Evolutionary conservation across 2,797 vertebrate genomes (phyloP), one percentile per base, ranked within the genome.

Genomic region (Oreortyx pictus): DNA sequence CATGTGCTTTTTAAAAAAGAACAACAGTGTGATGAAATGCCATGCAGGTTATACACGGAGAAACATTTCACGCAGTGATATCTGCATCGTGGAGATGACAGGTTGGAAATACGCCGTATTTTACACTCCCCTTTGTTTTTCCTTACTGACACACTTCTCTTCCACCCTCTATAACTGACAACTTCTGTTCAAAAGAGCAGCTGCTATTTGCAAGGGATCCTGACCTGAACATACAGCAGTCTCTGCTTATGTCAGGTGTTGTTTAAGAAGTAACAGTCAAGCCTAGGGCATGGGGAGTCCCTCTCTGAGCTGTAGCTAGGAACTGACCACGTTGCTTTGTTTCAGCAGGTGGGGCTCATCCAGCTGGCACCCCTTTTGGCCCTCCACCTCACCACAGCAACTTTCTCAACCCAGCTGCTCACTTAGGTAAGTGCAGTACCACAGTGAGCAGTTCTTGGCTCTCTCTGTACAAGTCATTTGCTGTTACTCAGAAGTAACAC

Each of bases 381-480:
- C 98, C 98, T 70, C 98, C 99, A 3, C 97, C 98, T 37, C 99
- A 99, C 95, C 99, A 98, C 83, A 98, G 98, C 96, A 99, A 99
- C 97, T 99, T 99, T 91, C 99, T 99, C 88, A 98, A 98, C 95
- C 98, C 98, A 25, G 98, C 98, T 25, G 98, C 99, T 95, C 99
- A 99, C 96, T 98, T 99, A 93, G 99, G 99, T 99, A 98, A 88
- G 97, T 56, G 31, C 31, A 49, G 14, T 41, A 43, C 39, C 43
- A 29, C 61, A 44, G 5, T 14, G 12, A 17, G 15, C 43, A 12
- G 31, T 23, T 46, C 27, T 33, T 29, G 64, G 43, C 76, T 37
- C 64, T 64, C 39, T 50, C 70, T 46, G 50, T 52, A 31, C 57
- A 50, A 16, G 44, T 39, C 6, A 25, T 23, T 4, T 14, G 0